Base-by-base conservation (phyloP, 2,797 vertebrate species). In the Gobionotothen gibberifrons region DNA sequence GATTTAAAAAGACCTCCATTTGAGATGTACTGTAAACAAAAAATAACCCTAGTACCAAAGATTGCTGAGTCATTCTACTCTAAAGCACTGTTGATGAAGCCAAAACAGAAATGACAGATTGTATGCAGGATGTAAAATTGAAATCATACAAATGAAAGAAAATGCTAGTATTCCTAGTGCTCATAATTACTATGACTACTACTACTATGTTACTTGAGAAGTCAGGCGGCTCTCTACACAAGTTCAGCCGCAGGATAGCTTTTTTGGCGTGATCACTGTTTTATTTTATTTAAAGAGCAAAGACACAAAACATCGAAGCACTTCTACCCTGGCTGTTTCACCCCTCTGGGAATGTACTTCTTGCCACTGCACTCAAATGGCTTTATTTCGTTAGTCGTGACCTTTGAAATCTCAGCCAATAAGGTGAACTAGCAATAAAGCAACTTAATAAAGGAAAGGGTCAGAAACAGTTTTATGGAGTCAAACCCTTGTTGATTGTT, bases 21-120 rank as follows among this genome's bases (percentile, higher is more conserved):
- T 64, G 9, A 42, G 56, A 44, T 19, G 12, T 22, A 13, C 19
- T 22, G 14, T 14, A 26, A 26, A 39, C 19, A 4, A 19, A n/a
- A 22, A 66, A 9, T 5, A 26, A 60, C 26, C 3, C 17, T 40
- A 13, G 43, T 16, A 12, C 26, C 17, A 16, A 62, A 39, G 22
- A 26, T 26, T 26, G 16, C 43, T 54, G 63, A 74, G 47, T 46
- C 40, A 55, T 42, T 56, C n/a, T 46, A 29, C 39, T 26, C 3
- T 42, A 26, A 57, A 43, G 36, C 26, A 29, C 14, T 47, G 39
- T 22, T 8, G 40, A 22, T 22, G 3, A 58, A 48, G 29, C 12
- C 9, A 55, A 21, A 48, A 36, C 32, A 36, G 7, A 36, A 36
- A 36, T 36, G 7, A 36, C 32, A 36, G 7, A 36, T 36, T 6